Base-by-base conservation (phyloP, 2,888 invertebrate genomes). In the Hypsopygia costalis region DNA sequence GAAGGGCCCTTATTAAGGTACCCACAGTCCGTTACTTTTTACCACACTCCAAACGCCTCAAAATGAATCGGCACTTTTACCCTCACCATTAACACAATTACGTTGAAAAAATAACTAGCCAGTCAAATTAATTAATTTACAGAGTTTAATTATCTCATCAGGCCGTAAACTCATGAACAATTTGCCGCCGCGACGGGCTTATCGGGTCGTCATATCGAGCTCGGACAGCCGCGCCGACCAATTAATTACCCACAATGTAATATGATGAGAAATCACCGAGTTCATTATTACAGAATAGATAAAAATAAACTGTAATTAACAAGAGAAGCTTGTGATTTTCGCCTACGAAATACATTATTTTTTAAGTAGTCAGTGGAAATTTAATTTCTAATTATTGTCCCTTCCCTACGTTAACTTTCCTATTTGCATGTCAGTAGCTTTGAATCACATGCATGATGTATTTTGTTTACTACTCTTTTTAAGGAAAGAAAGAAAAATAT, bases 121-220 rank as follows among this genome's bases (percentile, higher is more conserved):
- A 70, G 65, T 60, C 69, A 71, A 74, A 76, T 72, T 80, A 85
- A 85, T 86, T 83, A 85, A 82, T 82, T 80, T 82, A 79, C 71
- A 64, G 70, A 73, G 67, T 76, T 78, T 86, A 85, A 87, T 86
- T 85, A 82, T 80, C 81, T 81, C 81, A 79, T 86, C 83, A 81
- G 65, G 67, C 68, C 62, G 70, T 70, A 66, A 69, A 72, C 70
- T 69, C 66, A 69, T 69, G 76, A 69, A 69, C 73, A 80, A 68
- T 78, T 79, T 69, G 73, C 71, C 63, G 63, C 63, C 53, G 55
- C 51, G 50, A 47, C 49, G 56, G 68, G 16, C 16, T 16, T 16
- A 16, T 16, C 16, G 16, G 16, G 16, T 16, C 16, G 16, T 16
- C 16, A 16, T 75, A 83, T 85, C 85, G 65, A 43, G 37, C 48